phyloP scores from a whole-genome alignment of 2,113 vertebrate species.

The Anhinga rufa region DNA sequence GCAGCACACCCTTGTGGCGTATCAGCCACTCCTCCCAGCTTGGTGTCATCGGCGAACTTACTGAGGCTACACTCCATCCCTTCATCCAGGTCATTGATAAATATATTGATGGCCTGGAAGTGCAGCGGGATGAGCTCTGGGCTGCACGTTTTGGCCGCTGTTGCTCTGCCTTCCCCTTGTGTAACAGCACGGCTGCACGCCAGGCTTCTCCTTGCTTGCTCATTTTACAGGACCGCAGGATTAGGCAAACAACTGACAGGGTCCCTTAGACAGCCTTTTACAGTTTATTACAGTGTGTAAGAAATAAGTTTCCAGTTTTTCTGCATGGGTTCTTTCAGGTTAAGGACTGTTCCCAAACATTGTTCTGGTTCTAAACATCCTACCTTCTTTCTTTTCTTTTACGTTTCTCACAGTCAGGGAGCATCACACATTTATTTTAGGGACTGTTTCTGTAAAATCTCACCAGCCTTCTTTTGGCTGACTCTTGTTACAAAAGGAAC shows the following conservation, averaged over 20 bases:
- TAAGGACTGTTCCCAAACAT: neutral
- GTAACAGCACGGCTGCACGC: rapidly evolving
- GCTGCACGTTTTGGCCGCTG: rapidly evolving
- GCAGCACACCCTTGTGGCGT: too few relatives aligned
- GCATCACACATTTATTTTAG: neutral
- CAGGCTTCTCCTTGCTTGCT: rapidly evolving
- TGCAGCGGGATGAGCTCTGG: neutral
- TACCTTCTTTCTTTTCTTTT: neutral
- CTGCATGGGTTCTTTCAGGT: neutral
- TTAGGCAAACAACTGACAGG: neutral
- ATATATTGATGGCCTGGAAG: neutral
- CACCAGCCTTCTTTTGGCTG: neutral
- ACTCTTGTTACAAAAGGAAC: neutral
- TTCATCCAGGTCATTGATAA: too few relatives aligned
- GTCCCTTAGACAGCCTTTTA: neutral
- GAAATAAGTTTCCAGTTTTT: neutral
- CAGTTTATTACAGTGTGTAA: neutral
- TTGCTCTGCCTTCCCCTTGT: neutral
- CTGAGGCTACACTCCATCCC: too few relatives aligned
- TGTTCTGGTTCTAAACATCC: neutral
- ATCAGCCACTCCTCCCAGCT: too few relatives aligned
- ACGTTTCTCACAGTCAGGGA: neutral
- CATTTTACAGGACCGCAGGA: neutral
- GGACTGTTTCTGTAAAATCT: neutral
- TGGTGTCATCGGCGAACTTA: too few relatives aligned